Conservation (phyloP, 2,888 invertebrate genomes). For the Drosophila nigritarsus region DNA sequence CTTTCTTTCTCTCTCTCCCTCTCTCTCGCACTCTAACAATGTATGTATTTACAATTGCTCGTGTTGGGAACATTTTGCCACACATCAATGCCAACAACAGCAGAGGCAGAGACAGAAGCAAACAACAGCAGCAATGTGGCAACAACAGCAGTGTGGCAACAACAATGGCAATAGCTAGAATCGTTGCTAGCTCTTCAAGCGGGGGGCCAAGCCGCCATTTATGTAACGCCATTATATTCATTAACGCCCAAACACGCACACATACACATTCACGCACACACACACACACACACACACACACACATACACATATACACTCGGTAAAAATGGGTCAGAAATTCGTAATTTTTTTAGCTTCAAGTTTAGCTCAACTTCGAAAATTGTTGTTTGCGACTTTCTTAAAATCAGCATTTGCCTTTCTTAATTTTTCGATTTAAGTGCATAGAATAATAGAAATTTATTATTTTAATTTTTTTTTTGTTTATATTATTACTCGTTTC, state of each 20-base stretch:
- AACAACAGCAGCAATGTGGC: background rate
- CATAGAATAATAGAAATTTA: too few species aligned
- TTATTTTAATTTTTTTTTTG: too few species aligned
- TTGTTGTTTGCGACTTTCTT: background rate
- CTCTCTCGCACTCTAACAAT: background rate
- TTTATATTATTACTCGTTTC: too few species aligned
- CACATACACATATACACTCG: constrained; percentile 5
- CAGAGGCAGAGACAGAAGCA: constrained; percentile 13
- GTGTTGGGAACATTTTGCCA: constrained; percentile 60
- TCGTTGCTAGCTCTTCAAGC: constrained; percentile 37
- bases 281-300: too few species aligned
- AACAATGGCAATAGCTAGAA: constrained; percentile 40
- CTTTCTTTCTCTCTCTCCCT: background rate
- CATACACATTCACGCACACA: constrained; percentile 8
- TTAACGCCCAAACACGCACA: constrained; percentile 61
- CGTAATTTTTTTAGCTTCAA: background rate
- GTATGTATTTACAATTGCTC: constrained; percentile 48
- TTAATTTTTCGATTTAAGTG: background rate
- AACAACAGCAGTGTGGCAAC: constrained; percentile 28
- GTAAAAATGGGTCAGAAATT: background rate
- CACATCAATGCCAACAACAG: constrained; percentile 65
- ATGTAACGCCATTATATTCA: constrained; percentile 80
- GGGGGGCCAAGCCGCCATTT: constrained; percentile 59
- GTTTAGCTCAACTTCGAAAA: background rate
- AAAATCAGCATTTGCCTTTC: rapidly evolving